phyloP scores from a whole-genome alignment of 2,113 vertebrate genomes.

The Cebus imitator region DNA sequence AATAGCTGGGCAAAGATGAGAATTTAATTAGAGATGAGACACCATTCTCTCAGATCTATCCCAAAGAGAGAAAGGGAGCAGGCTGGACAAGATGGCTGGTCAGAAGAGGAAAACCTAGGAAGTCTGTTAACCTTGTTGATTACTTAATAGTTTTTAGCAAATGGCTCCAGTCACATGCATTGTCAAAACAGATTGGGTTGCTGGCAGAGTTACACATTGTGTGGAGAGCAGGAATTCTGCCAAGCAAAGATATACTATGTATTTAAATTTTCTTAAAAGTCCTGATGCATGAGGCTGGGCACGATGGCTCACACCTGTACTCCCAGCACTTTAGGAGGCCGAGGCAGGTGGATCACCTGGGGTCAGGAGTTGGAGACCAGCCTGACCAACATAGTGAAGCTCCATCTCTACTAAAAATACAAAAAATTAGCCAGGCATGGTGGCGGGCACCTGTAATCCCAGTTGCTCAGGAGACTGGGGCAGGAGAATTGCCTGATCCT shows the following conservation, averaged over 20 bases:
- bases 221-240: background rate
- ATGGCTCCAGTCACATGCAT: background rate
- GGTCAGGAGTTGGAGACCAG: too few species aligned
- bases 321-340: too few species aligned
- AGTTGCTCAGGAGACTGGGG: too few species aligned
- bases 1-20: slow-evolving; percentile 85
- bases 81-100: slow-evolving; percentile 68
- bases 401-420: too few species aligned
- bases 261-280: slow-evolving; percentile 48
- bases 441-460: too few species aligned
- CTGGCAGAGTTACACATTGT: background rate
- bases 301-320: too few species aligned
- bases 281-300: background rate
- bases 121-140: slow-evolving; percentile 76
- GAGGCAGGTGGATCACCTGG: too few species aligned
- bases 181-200: background rate
- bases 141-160: slow-evolving; percentile 68
- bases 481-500: too few species aligned
- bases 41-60: slow-evolving; percentile 75
- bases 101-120: slow-evolving; percentile 62
- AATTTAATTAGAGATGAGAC: slow-evolving; percentile 92
- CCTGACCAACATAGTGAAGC: too few species aligned
- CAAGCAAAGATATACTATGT: background rate
- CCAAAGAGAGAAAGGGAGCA: slow-evolving; percentile 34
- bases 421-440: too few species aligned